Evolutionary conservation across 1,140 invertebrate genomes (phyloP).

Genomic region (Melipona quadrifasciata): DNA sequence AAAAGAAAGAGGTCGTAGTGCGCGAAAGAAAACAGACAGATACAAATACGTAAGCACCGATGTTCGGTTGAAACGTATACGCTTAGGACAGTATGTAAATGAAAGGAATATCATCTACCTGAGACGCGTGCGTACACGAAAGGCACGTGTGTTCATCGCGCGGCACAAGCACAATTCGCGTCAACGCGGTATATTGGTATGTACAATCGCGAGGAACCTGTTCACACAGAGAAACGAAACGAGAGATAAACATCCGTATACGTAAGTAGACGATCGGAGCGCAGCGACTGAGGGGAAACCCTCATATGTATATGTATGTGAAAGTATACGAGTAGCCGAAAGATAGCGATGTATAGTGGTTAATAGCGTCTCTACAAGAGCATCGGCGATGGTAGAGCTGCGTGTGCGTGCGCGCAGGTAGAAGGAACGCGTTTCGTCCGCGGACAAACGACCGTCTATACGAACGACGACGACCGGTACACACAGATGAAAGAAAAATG

Average conservation of each 20-base stretch:
- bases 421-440: constrained; percentile 38
- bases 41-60: too few species aligned
- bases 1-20: constrained; percentile 7
- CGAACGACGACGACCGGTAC: not conserved
- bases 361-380: not conserved
- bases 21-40: not conserved
- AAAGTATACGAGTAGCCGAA: constrained; percentile 6
- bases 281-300: not conserved
- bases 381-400: not conserved
- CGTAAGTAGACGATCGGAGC: not conserved
- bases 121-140: not conserved
- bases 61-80: not conserved
- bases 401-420: constrained; percentile 39
- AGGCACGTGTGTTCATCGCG: constrained; percentile 15
- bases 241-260: constrained; percentile 17
- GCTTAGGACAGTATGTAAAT: constrained; percentile 15
- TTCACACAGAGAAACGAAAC: not conserved
- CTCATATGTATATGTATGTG: too few species aligned
- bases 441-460: not conserved
- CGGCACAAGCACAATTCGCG: not conserved
- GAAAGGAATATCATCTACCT: constrained; percentile 3
- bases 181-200: not conserved
- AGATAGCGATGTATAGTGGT: not conserved
- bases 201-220: constrained; percentile 1
- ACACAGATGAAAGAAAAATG: constrained; percentile 46